A percentile compares a stretch with the other conserved stretches of the same genome.
phyloP scores from a whole-genome alignment of 53 echinoderm and acorn worm genomes.

The Temnopleurus reevesii region DNA sequence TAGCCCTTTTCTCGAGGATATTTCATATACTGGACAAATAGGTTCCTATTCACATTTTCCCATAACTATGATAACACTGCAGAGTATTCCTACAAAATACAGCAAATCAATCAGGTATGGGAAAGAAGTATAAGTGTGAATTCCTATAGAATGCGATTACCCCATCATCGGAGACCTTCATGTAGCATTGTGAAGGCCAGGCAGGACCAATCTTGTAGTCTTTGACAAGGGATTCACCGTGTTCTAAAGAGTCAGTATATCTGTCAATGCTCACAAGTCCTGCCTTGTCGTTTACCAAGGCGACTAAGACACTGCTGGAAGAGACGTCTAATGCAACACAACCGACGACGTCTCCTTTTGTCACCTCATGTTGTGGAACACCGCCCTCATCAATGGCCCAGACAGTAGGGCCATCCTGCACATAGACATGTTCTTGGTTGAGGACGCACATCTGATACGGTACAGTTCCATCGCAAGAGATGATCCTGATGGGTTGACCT shows the following conservation, averaged over 20 bases:
- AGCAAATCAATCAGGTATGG: no score
- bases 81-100: no score
- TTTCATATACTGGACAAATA: no score
- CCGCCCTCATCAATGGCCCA: not conserved
- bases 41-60: no score
- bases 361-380: not conserved
- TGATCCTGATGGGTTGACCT: conserved; percentile 3
- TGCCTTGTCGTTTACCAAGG: conserved; percentile 5
- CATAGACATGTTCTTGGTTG: not conserved
- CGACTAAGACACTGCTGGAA: not conserved
- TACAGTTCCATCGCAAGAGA: not conserved
- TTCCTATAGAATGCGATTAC: not conserved
- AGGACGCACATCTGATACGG: not conserved
- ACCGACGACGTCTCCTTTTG: not conserved
- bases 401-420: conserved; percentile 11
- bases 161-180: not conserved
- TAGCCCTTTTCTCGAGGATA: no score
- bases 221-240: not conserved
- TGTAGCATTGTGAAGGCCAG: conserved; percentile 7
- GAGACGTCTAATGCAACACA: conserved; percentile 1
- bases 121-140: not conserved
- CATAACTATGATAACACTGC: no score
- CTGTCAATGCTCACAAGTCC: conserved; percentile 1
- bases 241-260: not conserved
- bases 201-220: not conserved